Evolutionary conservation across 2,797 vertebrate species (phyloP).

Genomic region (Brachyrhaphis roseni): DNA sequence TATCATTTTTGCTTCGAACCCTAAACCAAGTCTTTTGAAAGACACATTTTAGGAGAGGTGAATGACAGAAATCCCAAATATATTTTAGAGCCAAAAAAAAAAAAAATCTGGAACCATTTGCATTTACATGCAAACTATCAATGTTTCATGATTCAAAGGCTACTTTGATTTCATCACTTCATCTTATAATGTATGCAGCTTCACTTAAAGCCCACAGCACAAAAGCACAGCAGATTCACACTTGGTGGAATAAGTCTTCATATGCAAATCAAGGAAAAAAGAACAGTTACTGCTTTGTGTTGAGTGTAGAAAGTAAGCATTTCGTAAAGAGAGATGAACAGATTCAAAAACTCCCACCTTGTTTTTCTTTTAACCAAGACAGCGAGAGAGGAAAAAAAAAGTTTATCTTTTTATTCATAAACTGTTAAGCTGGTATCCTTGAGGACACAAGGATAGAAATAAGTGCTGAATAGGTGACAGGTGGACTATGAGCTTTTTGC

Average conservation of each 20-base stretch:
- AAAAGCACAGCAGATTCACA: conserved; percentile 16
- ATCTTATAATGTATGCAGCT: conserved; percentile 11
- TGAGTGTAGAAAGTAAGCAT: not conserved
- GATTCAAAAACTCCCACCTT: not conserved
- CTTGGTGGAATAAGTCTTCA: not conserved
- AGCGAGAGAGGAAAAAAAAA: not conserved
- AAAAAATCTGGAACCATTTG: not conserved
- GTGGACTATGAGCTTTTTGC: conserved; percentile 18
- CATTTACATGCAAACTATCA: not conserved
- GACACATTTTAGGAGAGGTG: not conserved
- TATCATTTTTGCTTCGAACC: conserved; percentile 17
- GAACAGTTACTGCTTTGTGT: not conserved
- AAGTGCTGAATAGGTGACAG: conserved; percentile 1
- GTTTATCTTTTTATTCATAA: not conserved
- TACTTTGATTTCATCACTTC: conserved; percentile 5
- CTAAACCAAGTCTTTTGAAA: not conserved
- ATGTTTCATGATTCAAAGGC: not conserved
- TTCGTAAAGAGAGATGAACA: not conserved
- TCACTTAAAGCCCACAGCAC: conserved; percentile 1
- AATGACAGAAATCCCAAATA: not conserved
- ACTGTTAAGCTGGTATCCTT: not conserved
- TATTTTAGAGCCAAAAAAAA: not conserved
- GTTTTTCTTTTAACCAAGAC: conserved; percentile 4
- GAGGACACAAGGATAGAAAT: not conserved
- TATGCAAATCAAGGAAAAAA: not conserved